Conservation (phyloP, 2,113 vertebrate species). For the Myanophis thanlyinensis region DNA sequence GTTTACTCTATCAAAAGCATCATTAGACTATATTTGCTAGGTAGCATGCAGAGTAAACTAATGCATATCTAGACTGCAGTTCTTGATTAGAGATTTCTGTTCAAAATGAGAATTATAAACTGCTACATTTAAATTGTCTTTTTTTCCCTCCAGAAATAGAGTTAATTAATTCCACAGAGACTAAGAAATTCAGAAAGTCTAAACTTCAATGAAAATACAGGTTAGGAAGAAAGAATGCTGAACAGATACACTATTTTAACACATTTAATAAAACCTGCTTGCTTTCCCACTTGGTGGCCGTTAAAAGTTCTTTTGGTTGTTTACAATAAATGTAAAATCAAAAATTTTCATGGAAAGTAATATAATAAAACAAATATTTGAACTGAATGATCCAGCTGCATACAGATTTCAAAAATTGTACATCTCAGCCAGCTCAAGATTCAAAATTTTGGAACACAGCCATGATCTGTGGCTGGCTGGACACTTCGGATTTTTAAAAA, state of each 20-base stretch:
- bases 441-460: too few relatives aligned
- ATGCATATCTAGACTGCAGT: slow-evolving; percentile 39
- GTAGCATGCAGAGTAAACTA: slow-evolving; percentile 53
- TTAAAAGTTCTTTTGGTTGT: slow-evolving; percentile 28
- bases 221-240: slow-evolving; percentile 35
- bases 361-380: slow-evolving; percentile 27
- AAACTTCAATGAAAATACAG: slow-evolving; percentile 44
- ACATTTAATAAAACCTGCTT: not conserved
- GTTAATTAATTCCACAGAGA: slow-evolving; percentile 67
- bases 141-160: slow-evolving; percentile 43
- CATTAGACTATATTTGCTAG: slow-evolving; percentile 34
- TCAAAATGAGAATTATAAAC: slow-evolving; percentile 62
- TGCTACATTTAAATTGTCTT: slow-evolving; percentile 51
- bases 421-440: too few relatives aligned
- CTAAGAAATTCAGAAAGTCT: slow-evolving; percentile 47
- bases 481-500: too few relatives aligned
- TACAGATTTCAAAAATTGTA: too few relatives aligned
- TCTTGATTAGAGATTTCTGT: slow-evolving; percentile 62
- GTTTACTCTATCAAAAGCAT: slow-evolving; percentile 57
- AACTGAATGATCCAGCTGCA: slow-evolving; percentile 8
- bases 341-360: slow-evolving; percentile 1
- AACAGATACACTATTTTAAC: not conserved
- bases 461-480: too few relatives aligned
- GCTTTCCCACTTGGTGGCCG: slow-evolving; percentile 9
- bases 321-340: not conserved